These are phyloP conservation scores for Aphodius sticticus DNA, from an alignment of 2,888 invertebrate species.

Conservation along the genomic window DNA sequence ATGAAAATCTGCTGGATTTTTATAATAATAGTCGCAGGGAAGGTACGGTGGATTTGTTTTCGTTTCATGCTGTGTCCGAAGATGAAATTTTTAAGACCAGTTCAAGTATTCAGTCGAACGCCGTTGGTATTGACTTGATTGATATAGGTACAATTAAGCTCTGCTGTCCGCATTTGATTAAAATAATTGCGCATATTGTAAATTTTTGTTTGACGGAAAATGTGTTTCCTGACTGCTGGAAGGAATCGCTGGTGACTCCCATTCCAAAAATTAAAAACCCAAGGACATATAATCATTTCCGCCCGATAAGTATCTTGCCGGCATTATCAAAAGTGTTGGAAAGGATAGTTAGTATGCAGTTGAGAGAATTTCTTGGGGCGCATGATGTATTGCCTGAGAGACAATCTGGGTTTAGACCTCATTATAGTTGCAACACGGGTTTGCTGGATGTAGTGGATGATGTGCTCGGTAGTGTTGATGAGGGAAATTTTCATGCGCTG, in stretches of 20 bases:
- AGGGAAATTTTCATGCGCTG: background rate
- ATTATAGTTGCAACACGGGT: constrained; percentile 25
- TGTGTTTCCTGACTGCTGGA: constrained; percentile 25
- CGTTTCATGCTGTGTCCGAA: constrained; percentile 14
- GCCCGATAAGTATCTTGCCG: constrained; percentile 24
- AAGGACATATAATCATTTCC: constrained; percentile 7
- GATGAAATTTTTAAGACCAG: background rate
- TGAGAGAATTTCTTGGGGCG: constrained; percentile 12
- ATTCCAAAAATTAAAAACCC: constrained; percentile 14
- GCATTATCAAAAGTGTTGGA: constrained; percentile 19
- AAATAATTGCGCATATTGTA: constrained; percentile 18
- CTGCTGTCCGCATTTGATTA: constrained; percentile 18
- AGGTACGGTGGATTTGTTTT: background rate
- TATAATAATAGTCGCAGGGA: constrained; percentile 8
- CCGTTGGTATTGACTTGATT: constrained; percentile 15
- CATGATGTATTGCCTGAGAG: constrained; percentile 22
- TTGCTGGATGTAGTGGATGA: constrained; percentile 12
- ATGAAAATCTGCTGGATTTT: constrained; percentile 8
- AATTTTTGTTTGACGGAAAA: constrained; percentile 10
- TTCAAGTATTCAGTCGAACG: background rate
- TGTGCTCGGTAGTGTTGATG: background rate
- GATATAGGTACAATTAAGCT: constrained; percentile 17
- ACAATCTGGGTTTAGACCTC: constrained; percentile 30
- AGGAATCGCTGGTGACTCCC: constrained; percentile 13
- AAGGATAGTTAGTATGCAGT: constrained; percentile 20